Evolutionary conservation across 2,888 invertebrate genomes (phyloP), one percentile per base, ranked within the genome.

Genomic region (Protula sp.): DNA sequence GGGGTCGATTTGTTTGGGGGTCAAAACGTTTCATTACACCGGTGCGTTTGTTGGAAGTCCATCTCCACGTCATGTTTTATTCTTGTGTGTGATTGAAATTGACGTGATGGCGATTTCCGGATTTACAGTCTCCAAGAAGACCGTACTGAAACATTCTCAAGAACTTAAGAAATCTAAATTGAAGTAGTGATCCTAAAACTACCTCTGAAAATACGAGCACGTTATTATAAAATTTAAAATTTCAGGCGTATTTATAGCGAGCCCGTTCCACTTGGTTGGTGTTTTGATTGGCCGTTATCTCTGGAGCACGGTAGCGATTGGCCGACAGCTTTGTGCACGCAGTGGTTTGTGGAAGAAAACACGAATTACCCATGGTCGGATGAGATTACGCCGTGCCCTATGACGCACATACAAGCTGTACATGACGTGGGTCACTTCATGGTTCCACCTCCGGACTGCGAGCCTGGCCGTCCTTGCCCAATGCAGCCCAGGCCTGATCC

Each of bases 331-430:
- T 3, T 14, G 31, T 58, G 54, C 28, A 26, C 4, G 3, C 4
- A 14, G 26, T 58, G 54, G 53, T 24, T 9, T 26, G 29, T 26
- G 2, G 22, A 14, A 4, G 54, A 58, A 5, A 22, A 26, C n/a
- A n/a, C n/a, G n/a, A n/a, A n/a, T 2, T 19, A 19, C 24, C n/a
- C 1, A 4, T 60, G 60, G 60, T 4, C 14, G 22, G 26, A 57
- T 5, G 57, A 60, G 24, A 22, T 60, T 4, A 28, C 4, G n/a
- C 55, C 51, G 2, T 60, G 60, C 29, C 60, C 60, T 2, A 30
- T 29, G 26, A 56, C 60, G 9, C 29, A 26, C 14, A 28, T 22
- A 14, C 60, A 60, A n/a, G 60, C 60, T 30, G 28, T 38, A 5
- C 14, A 38, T 3, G 60, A 60, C 45, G 4, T 19, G 3, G 60